Base-by-base conservation (phyloP, 2,113 vertebrate species). In the Cricetomys ansorgei region DNA sequence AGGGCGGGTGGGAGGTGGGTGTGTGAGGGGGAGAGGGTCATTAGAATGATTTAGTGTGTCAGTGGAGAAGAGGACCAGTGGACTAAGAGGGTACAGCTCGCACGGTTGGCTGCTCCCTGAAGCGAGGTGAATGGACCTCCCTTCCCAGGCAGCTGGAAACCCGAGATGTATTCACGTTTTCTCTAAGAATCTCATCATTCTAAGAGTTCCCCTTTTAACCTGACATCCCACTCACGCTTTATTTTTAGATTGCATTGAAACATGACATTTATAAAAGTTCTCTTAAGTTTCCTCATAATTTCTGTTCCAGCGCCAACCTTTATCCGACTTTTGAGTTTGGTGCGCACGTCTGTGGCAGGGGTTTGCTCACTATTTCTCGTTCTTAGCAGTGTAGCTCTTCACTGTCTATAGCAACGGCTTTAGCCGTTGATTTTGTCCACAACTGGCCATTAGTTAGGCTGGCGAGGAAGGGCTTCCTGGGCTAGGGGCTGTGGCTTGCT, bases 181-280 rank as follows among this genome's bases (percentile, higher is more conserved):
- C n/a, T 6, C 53, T 53, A 81, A 92, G 83, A 96, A 73, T 89
- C n/a, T 72, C 75, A 45, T 75, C 62, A n/a, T 77, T 93, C 45
- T 67, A 16, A 67, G 81, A 70, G 88, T 45, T 91, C 55, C 83
- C 50, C 45, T 85, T 89, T 94, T 77, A 40, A 70, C 21, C 89
- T 10, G 27, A 34, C 37, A 72, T 76, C 11, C 45, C 48, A 27
- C 73, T 89, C 27, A 6, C 16, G 29, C 79, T 87, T 92, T 77
- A 83, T 72, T 92, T 37, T 90, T 79, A 77, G 21, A n/a, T n/a
- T 23, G 76, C 13, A 72, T 23, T 85, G 34, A 94, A 86, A 70
- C 19, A n/a, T n/a, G 55, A 16, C 64, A 23, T 80, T 69, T 92
- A 55, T 67, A 37, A 0, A 85, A 88, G 48, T 76, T 89, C 59